Evolutionary conservation across 2,797 vertebrate genomes (phyloP), one percentile per base, ranked within the genome.

Genomic region (Megaceryle alcyon): DNA sequence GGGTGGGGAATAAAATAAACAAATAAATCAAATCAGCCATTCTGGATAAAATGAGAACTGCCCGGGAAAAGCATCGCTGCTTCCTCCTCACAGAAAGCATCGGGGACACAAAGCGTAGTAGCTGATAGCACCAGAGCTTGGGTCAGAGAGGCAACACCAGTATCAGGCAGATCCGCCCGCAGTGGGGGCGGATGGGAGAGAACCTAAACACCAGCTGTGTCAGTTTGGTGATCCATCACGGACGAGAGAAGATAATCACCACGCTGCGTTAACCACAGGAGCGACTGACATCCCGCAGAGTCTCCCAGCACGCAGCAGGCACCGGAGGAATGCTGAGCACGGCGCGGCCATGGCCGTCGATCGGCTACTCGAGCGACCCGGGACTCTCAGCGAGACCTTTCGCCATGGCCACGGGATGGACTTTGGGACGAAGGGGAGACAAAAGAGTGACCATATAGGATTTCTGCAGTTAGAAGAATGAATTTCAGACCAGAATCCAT

Each of bases 401-500:
- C 5, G 9, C 59, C 61, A 44, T 10, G 82, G 2, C 2, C 49
- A 35, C 0, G 0, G 28, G 25, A 37, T 0, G 10, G 93, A 88
- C 76, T 95, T 73, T 63, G 84, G 82, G 12, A 77, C 10, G 1
- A 56, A 8, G 14, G 14, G 43, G 63, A 56, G 43, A 28, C 82
- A 13, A 6, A 16, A 44, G 70, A 72, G 93, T 49, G 76, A 68
- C 61, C 15, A 3, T 3, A 44, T 33, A 64, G 48, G 44, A 26
- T 23, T 29, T 49, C 69, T 8, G 49, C 1, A 2, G 60, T 44
- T 6, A 60, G 46, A 69, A 82, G 79, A 79, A 85, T 2, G 41
- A 65, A 60, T 84, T 79, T 80, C 90, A 63, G 60, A 41, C 21
- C 54, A 85, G 68, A 89, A 93, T 37, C 44, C 89, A 82, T 85